These are phyloP conservation scores for Hermaeophaga mercurialis DNA, from an alignment of 2,888 invertebrate genomes.

Conservation along the genomic window DNA sequence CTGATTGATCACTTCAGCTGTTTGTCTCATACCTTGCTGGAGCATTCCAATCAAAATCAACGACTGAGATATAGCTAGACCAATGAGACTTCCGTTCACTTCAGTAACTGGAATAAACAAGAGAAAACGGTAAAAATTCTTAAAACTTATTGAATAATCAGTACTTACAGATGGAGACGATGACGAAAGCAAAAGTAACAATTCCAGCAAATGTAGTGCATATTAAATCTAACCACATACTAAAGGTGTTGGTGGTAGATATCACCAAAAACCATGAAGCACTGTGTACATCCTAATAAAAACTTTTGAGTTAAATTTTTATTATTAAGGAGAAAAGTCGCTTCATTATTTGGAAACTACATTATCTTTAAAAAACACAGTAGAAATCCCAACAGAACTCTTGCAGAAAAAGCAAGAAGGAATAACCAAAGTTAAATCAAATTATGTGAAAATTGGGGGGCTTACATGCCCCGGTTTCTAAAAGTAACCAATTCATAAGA, in stretches of 20 bases:
- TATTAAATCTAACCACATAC: slow-evolving; percentile 68
- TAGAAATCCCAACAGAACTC: too few species aligned
- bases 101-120: slow-evolving; percentile 21
- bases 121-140: too few species aligned
- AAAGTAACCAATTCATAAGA: too few species aligned
- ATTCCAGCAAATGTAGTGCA: slow-evolving; percentile 65
- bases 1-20: slow-evolving; percentile 75
- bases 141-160: too few species aligned
- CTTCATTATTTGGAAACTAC: too few species aligned
- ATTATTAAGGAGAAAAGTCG: too few species aligned
- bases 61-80: slow-evolving; percentile 44
- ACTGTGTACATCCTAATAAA: slow-evolving; percentile 61
- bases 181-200: slow-evolving; percentile 65
- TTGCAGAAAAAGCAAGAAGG: not conserved
- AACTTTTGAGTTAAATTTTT: not conserved
- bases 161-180: slow-evolving; percentile 45
- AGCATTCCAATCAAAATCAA: slow-evolving; percentile 67
- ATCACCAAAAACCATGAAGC: slow-evolving; percentile 67
- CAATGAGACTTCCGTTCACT: slow-evolving; percentile 46
- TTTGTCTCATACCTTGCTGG: slow-evolving; percentile 79
- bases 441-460: too few species aligned
- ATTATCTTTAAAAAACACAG: too few species aligned
- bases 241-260: slow-evolving; percentile 66
- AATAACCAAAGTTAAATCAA: not conserved
- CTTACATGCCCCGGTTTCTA: too few species aligned